Evolutionary conservation across 2,888 invertebrate genomes (phyloP).

Genomic region (Orthosia gracilis): DNA sequence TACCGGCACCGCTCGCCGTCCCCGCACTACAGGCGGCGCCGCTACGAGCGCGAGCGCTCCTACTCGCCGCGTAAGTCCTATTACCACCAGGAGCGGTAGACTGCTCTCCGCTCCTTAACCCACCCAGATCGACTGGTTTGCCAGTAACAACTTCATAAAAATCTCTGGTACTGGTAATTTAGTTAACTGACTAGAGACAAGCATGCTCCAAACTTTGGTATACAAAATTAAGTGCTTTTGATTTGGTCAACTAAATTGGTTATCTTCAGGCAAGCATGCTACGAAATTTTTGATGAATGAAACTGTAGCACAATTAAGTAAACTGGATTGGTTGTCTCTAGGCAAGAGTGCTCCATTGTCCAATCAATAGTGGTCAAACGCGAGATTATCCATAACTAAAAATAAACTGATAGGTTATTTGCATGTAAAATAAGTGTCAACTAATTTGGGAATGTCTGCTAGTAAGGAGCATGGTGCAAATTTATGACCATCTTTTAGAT

Average conservation of each 20-base stretch:
- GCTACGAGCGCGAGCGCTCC: conserved; percentile 95
- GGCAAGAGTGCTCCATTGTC: background rate
- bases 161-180: conserved; percentile 17
- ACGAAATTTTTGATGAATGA: too few species aligned
- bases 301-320: too few species aligned
- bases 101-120: conserved; percentile 36
- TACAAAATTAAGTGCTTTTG: too few species aligned
- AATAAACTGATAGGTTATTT: background rate
- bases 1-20: conserved; percentile 93
- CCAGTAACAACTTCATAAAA: conserved; percentile 26
- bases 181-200: background rate
- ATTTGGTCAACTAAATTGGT: too few species aligned
- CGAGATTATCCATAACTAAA: background rate
- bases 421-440: background rate
- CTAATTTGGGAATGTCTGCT: background rate
- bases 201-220: too few species aligned
- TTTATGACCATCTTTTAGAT: background rate
- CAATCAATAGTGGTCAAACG: background rate
- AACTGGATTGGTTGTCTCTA: background rate
- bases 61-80: conserved; percentile 95
- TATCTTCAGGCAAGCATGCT: too few species aligned
- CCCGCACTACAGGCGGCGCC: conserved; percentile 93
- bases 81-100: conserved; percentile 74
- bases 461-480: too few species aligned
- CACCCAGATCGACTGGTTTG: conserved; percentile 40